These are phyloP conservation scores for Trichonephila clavipes DNA, from an alignment of 1,140 invertebrate species.

Conservation along the genomic window DNA sequence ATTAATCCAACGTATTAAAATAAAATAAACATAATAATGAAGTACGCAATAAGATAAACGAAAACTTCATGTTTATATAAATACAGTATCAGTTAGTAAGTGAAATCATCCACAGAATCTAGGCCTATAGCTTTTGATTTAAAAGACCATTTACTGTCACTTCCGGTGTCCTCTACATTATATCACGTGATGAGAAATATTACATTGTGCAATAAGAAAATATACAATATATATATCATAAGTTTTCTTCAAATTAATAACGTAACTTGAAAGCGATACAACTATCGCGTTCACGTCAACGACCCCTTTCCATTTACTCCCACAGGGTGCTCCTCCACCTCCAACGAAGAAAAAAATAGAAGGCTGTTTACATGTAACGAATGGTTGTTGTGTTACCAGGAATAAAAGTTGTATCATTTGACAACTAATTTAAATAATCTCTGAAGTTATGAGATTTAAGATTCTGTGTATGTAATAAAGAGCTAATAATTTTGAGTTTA, in stretches of 20 bases:
- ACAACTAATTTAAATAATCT: too few species aligned
- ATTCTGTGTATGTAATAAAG: too few species aligned
- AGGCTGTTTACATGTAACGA: not conserved
- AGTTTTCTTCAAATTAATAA: not conserved
- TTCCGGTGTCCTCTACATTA: conserved; percentile 76
- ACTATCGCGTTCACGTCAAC: conserved; percentile 65
- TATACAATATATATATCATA: not conserved
- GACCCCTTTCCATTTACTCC: conserved; percentile 71
- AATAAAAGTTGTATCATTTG: too few species aligned
- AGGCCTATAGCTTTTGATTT: conserved; percentile 68
- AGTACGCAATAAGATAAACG: conserved; percentile 65
- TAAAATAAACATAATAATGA: conserved; percentile 17
- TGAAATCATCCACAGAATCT: conserved; percentile 71
- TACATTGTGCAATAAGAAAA: conserved; percentile 24
- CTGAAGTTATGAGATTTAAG: too few species aligned
- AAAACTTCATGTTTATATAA: conserved; percentile 76
- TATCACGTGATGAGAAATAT: conserved; percentile 70
- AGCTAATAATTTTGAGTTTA: too few species aligned
- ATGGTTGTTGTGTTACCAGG: too few species aligned
- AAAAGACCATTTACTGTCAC: conserved; percentile 67
- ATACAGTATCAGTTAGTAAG: conserved; percentile 59
- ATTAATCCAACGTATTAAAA: conserved; percentile 51
- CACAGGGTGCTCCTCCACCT: conserved; percentile 64
- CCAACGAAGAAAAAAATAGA: conserved; percentile 31
- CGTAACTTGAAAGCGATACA: not conserved